phyloP scores from a whole-genome alignment of 2,888 invertebrate genomes.

The Cephus sareptanus region DNA sequence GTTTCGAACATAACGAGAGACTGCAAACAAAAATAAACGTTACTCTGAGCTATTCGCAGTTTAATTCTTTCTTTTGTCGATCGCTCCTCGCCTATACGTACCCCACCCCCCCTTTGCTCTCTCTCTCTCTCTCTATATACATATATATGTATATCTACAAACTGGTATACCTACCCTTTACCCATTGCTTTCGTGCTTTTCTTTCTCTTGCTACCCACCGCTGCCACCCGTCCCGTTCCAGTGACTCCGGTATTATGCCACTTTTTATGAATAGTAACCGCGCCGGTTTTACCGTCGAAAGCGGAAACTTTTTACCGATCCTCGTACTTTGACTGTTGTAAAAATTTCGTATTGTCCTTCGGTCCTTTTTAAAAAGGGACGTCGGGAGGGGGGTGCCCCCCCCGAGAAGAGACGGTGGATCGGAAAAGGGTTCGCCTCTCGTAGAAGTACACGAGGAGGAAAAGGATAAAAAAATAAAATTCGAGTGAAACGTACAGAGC shows the following conservation, averaged over 20 bases:
- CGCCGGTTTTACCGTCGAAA: constrained; percentile 17
- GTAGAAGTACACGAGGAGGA: background rate
- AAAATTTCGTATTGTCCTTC: constrained; percentile 43
- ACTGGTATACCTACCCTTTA: background rate
- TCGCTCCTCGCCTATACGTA: background rate
- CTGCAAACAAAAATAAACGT: constrained; percentile 19
- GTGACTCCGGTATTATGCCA: constrained; percentile 9
- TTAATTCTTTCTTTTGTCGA: constrained; percentile 21
- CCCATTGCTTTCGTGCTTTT: background rate
- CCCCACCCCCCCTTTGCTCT: background rate
- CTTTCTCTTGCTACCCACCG: background rate
- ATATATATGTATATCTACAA: background rate
- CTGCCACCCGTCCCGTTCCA: background rate
- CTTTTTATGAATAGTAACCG: constrained; percentile 25
- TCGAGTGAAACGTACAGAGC: background rate
- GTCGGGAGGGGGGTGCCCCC: background rate
- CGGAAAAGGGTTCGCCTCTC: background rate
- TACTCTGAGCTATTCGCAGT: constrained; percentile 17
- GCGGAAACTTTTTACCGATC: constrained; percentile 34
- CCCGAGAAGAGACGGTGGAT: background rate
- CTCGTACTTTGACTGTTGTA: constrained; percentile 32
- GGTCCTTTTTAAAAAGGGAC: constrained; percentile 8
- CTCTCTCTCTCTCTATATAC: background rate
- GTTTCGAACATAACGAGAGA: constrained; percentile 15
- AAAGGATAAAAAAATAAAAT: background rate